Evolutionary conservation across 23 tunicate species (phyloP).

Genomic region (Phallusia fumigata): DNA sequence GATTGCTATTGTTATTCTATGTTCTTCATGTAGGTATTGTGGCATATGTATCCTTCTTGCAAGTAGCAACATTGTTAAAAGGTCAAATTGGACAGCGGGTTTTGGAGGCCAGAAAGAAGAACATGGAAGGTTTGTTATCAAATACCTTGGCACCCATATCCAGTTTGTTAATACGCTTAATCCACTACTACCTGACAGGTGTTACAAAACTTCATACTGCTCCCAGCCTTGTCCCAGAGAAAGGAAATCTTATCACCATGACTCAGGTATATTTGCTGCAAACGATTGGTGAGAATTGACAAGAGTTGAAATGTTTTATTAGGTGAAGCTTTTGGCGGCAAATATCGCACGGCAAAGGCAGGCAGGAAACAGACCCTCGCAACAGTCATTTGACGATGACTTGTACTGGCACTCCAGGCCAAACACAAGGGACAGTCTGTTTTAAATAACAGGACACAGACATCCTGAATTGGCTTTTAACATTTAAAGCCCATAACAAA

Average conservation of each 20-base stretch:
- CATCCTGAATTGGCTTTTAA: no score
- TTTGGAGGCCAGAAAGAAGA: slow-evolving; percentile 35
- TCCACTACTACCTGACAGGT: slow-evolving; percentile 3
- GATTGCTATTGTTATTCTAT: no score
- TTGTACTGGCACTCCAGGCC: slow-evolving; percentile 84
- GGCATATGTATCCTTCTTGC: slow-evolving; percentile 62
- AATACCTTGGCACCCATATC: no score
- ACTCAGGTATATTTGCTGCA: slow-evolving; percentile 21
- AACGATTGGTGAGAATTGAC: background rate
- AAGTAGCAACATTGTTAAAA: slow-evolving; percentile 62
- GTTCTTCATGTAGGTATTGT: slow-evolving; percentile 44
- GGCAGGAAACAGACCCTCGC: slow-evolving; percentile 66
- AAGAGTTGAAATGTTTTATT: background rate
- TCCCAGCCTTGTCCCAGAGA: slow-evolving; percentile 39
- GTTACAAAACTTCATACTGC: slow-evolving; percentile 49
- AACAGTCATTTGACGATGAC: slow-evolving; percentile 62
- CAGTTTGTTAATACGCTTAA: slow-evolving; percentile 4
- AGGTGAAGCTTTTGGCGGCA: slow-evolving; percentile 65
- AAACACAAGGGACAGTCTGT: slow-evolving; percentile 57
- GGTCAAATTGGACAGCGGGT: slow-evolving; percentile 46
- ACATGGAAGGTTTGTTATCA: slow-evolving; percentile 35
- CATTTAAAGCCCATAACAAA: no score
- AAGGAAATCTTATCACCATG: slow-evolving; percentile 51
- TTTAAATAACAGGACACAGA: background rate
- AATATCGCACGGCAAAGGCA: slow-evolving; percentile 75